phyloP scores from a whole-genome alignment of 2,888 invertebrate species.

The Nemotelus pantherinus region DNA sequence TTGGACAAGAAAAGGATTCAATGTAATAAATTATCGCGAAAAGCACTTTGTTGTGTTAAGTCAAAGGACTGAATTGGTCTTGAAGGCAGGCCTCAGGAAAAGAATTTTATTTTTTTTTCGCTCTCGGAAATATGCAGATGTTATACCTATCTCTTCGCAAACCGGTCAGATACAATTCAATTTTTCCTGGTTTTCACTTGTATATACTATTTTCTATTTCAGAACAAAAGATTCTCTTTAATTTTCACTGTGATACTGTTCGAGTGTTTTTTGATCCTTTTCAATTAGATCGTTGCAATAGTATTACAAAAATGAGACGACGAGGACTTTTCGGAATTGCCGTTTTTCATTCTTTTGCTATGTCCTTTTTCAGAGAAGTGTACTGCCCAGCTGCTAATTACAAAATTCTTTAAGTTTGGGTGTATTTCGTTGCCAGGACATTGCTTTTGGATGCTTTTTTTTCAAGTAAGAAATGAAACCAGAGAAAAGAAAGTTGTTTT shows the following conservation, averaged over 20 bases:
- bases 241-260: constrained; percentile 12
- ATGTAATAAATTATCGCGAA: constrained; percentile 48
- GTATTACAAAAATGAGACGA: not conserved
- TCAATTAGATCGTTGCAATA: constrained; percentile 14
- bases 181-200: no score
- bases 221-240: no score
- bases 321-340: not conserved
- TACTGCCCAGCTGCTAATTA: constrained; percentile 15
- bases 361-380: not conserved
- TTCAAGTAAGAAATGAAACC: no score
- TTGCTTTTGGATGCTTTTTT: no score
- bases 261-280: constrained; percentile 31
- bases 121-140: no score
- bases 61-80: constrained; percentile 24
- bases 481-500: no score
- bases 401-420: constrained; percentile 4
- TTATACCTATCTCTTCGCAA: no score
- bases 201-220: no score
- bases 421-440: no score
- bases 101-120: no score
- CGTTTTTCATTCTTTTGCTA: not conserved
- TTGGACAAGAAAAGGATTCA: constrained; percentile 45
- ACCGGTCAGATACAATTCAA: no score
- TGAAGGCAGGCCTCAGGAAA: not conserved
- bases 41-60: constrained; percentile 41